Conservation (phyloP, 2,888 invertebrate species). For the Drosophila monieri region DNA sequence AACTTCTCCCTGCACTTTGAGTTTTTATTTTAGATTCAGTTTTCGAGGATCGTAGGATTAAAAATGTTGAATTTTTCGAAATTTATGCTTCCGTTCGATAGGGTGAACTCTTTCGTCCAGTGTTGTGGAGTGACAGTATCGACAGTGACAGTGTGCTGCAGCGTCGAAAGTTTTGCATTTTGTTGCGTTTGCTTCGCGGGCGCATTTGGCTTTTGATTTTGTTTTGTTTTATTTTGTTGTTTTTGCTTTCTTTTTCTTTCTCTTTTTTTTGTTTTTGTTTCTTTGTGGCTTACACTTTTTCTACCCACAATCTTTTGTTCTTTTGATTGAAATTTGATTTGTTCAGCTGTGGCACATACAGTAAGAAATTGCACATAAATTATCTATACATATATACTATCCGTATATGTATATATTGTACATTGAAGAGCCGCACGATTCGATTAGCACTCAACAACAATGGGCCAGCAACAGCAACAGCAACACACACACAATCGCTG, state of each 20-base stretch:
- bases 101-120: slow-evolving; percentile 55
- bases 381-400: slow-evolving; percentile 6
- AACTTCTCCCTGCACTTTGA: slow-evolving; percentile 18
- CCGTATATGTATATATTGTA: slow-evolving; percentile 1
- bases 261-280: slow-evolving; percentile 7
- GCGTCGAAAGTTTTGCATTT: slow-evolving; percentile 71
- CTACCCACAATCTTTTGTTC: slow-evolving; percentile 28
- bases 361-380: slow-evolving; percentile 25
- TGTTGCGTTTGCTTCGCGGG: slow-evolving; percentile 72
- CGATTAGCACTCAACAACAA: slow-evolving; percentile 70
- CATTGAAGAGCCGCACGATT: slow-evolving; percentile 52
- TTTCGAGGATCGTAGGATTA: background rate
- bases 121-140: slow-evolving; percentile 41
- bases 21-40: slow-evolving; percentile 1
- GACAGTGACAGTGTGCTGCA: slow-evolving; percentile 67
- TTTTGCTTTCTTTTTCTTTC: slow-evolving; percentile 12
- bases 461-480: slow-evolving; percentile 45
- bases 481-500: slow-evolving; percentile 54
- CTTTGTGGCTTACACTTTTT: slow-evolving; percentile 36
- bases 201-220: slow-evolving; percentile 66
- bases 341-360: slow-evolving; percentile 49
- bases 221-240: slow-evolving; percentile 9
- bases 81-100: slow-evolving; percentile 36
- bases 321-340: slow-evolving; percentile 63
- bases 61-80: slow-evolving; percentile 1